A percentile compares a stretch with the other conserved stretches of the same genome.
Conservation (phyloP, 1,140 invertebrate genomes). For the Drosophila orosa region DNA sequence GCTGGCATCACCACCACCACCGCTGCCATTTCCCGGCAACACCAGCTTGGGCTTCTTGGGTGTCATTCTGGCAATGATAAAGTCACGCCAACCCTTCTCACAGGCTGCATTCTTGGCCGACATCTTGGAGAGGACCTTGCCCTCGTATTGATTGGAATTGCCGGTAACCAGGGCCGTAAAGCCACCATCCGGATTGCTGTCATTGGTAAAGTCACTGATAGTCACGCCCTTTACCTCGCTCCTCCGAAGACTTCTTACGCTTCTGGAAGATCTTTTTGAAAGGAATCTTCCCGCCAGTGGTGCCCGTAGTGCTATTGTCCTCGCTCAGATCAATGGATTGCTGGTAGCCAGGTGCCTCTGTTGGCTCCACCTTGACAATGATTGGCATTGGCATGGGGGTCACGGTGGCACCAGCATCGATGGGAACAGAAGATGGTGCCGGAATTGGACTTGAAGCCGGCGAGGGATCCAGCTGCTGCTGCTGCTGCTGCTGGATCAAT, state of each 20-base stretch:
- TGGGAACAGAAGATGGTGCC: too few species aligned
- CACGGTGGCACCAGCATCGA: neutral
- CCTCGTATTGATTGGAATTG: conserved; percentile 77
- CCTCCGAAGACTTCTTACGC: conserved; percentile 82
- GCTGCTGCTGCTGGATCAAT: conserved; percentile 22
- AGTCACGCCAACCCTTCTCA: conserved; percentile 89
- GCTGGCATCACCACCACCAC: too few species aligned
- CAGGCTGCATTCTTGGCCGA: conserved; percentile 88
- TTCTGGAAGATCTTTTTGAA: conserved; percentile 81
- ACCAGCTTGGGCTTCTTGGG: conserved; percentile 70
- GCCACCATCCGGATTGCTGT: conserved; percentile 66
- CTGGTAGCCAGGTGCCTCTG: too few species aligned
- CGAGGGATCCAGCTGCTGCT: too few species aligned
- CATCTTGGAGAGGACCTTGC: conserved; percentile 85
- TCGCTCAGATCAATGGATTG: conserved; percentile 23
- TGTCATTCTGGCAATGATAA: conserved; percentile 88
- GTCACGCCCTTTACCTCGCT: conserved; percentile 88
- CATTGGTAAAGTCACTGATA: conserved; percentile 81
- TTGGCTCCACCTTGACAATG: conserved; percentile 45
- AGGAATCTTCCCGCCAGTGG: conserved; percentile 68
- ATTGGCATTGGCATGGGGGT: conserved; percentile 31
- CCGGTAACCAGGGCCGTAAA: conserved; percentile 79
- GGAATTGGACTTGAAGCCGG: too few species aligned
- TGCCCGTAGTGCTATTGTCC: conserved; percentile 32
- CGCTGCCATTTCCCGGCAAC: conserved; percentile 7